phyloP scores from a whole-genome alignment of 2,797 vertebrate species.

The Takifugu ocellatus region DNA sequence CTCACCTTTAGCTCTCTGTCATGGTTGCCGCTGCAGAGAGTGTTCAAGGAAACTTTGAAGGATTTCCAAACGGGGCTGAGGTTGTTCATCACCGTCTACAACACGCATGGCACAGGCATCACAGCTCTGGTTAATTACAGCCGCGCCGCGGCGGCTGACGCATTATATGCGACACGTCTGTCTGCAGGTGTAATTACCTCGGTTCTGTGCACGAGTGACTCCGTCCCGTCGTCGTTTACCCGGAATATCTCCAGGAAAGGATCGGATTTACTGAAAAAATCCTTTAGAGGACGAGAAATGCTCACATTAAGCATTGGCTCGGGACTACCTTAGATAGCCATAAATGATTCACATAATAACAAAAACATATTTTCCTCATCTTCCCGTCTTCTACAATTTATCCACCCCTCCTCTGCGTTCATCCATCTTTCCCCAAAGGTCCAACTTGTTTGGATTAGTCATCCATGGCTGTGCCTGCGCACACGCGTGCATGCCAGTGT shows the following conservation, averaged over 20 bases:
- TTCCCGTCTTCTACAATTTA: constrained; percentile 42
- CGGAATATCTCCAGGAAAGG: constrained; percentile 98
- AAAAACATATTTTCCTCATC: constrained; percentile 38
- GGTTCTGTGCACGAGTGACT: constrained; percentile 95
- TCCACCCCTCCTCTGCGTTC: constrained; percentile 35
- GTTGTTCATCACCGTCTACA: constrained; percentile 98
- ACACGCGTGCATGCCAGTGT: neutral
- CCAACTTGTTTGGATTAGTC: constrained; percentile 66
- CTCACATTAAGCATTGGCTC: constrained; percentile 17
- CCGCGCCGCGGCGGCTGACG: neutral
- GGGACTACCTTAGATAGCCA: constrained; percentile 42
- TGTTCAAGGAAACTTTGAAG: constrained; percentile 98
- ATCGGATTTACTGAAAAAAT: constrained; percentile 99
- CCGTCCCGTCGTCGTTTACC: constrained; percentile 93
- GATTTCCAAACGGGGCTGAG: constrained; percentile 97
- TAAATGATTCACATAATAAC: constrained; percentile 54
- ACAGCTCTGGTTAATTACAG: constrained; percentile 1
- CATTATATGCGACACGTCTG: too few species aligned
- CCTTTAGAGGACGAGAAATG: constrained; percentile 77
- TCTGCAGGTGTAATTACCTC: constrained; percentile 76
- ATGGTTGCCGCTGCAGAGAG: constrained; percentile 94
- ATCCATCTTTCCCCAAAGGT: constrained; percentile 49
- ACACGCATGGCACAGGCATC: neutral
- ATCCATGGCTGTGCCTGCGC: constrained; percentile 40
- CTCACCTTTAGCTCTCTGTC: constrained; percentile 94